Base-by-base conservation (phyloP, 1,140 invertebrate species). In the Berghia stephanieae region DNA sequence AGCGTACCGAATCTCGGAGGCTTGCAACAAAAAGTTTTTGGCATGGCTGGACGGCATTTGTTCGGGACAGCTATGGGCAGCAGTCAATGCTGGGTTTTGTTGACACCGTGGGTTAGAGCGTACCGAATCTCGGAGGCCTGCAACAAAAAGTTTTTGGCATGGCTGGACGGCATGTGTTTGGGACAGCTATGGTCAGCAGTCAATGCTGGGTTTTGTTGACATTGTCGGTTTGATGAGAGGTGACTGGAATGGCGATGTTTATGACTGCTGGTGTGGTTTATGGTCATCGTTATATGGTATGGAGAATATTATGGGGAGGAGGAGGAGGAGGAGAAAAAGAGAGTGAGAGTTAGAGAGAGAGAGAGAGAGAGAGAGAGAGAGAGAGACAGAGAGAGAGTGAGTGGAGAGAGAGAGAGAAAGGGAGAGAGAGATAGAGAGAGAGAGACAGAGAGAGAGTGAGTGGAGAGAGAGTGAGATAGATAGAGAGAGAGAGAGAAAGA, bases 301-400 rank as follows among this genome's bases (percentile, higher is more conserved):
- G 46, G 69, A 46, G 43, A 71, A 43, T 44, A 34, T 44, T 16
- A 71, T 21, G 36, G 69, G 46, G 38, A 71, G 43, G 24, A n/a
- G 46, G 69, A 44, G 43, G 69, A 44, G 24, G 46, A 16, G 46
- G 38, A 44, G 69, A 44, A 43, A 46, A 18, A 43, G 24, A 42
- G 18, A 71, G n/a, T 44, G 69, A 71, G 43, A 46, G 69, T 44
- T 24, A 71, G 1, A 70, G 38, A 70, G 68, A 43, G 38, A 44
- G 68, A 70, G 43, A 44, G 38, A 71, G 69, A 71, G 69, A 71
- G 69, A 71, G 38, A 24, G n/a, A 71, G 69, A 44, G 38, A 71
- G 38, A 71, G 69, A 71, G 69, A 71, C 40, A 71, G 69, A 71
- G 69, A 71, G 69, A 71, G 69, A 46, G 44, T 27, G 44, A 46